phyloP scores from a whole-genome alignment of 2,888 invertebrate genomes.

The Leptinotarsa rubiginosa region DNA sequence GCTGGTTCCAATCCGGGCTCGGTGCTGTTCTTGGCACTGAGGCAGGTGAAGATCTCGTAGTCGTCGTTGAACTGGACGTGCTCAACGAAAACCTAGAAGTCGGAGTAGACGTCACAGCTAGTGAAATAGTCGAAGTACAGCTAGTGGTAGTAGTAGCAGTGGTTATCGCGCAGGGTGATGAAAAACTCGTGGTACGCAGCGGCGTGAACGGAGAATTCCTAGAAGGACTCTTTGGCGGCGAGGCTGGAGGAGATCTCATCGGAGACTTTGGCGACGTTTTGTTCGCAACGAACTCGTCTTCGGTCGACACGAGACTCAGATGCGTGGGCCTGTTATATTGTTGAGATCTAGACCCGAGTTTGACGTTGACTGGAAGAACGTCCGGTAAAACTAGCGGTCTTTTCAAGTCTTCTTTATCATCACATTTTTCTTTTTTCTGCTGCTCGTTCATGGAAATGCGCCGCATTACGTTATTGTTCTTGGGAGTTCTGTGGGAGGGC shows the following conservation, averaged over 20 bases:
- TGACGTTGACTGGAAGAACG: constrained; percentile 70
- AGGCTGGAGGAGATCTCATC: constrained; percentile 58
- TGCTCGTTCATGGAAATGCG: constrained; percentile 63
- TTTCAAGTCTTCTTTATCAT: constrained; percentile 58
- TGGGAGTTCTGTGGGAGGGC: constrained; percentile 55
- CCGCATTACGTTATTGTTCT: constrained; percentile 58
- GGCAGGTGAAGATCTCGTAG: constrained; percentile 35
- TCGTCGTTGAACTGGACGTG: constrained; percentile 31
- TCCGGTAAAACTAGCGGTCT: constrained; percentile 68
- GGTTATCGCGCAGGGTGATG: constrained; percentile 49
- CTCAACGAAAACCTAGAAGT: constrained; percentile 42
- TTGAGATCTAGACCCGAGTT: constrained; percentile 62
- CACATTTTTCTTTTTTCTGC: constrained; percentile 55
- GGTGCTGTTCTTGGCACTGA: constrained; percentile 34
- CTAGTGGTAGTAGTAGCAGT: constrained; percentile 46
- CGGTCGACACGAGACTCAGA: constrained; percentile 54
- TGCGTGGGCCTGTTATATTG: constrained; percentile 59
- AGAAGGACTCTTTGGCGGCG: constrained; percentile 59
- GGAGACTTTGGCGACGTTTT: constrained; percentile 60
- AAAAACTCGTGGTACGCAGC: constrained; percentile 57
- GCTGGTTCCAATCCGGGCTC: constrained; percentile 30
- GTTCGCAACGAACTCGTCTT: constrained; percentile 47
- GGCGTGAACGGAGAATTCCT: constrained; percentile 60
- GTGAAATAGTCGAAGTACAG: constrained; percentile 32
- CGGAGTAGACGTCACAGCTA: constrained; percentile 42